A percentile compares a stretch with the other conserved stretches of the same genome.
Conservation (phyloP, 2,113 vertebrate genomes). For the Lichenostomus cassidix region DNA sequence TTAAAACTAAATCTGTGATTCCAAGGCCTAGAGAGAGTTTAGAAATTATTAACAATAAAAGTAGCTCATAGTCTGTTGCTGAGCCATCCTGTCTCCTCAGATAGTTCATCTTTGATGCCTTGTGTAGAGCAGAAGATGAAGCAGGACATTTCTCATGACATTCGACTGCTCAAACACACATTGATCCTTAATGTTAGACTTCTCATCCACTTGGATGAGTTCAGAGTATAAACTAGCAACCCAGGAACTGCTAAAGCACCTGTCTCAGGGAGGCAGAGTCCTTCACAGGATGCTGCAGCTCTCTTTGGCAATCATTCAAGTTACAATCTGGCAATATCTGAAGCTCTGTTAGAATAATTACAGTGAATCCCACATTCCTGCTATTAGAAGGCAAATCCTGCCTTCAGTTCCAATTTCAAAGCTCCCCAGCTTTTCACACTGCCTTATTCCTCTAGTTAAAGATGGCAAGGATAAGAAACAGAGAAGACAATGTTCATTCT, state of each 20-base stretch:
- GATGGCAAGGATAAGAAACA: neutral
- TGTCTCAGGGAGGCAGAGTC: neutral
- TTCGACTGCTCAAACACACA: neutral
- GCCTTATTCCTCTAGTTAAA: neutral
- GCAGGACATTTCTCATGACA: neutral
- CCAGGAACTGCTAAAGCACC: neutral
- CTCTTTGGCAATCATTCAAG: neutral
- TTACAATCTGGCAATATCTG: neutral
- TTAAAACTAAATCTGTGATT: neutral
- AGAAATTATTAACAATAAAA: neutral
- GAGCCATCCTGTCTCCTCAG: neutral
- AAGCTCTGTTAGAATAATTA: neutral
- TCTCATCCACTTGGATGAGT: neutral
- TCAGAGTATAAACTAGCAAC: neutral
- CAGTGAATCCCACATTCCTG: neutral
- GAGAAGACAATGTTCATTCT: neutral
- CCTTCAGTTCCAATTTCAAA: neutral
- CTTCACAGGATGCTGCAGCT: neutral
- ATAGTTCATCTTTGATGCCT: neutral
- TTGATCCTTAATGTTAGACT: neutral
- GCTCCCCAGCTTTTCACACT: neutral
- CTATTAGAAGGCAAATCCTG: neutral
- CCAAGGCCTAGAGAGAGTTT: neutral
- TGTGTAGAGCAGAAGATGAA: neutral
- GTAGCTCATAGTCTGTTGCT: neutral